These are phyloP conservation scores for Eurystomus glaucurus DNA, from an alignment of 2,797 vertebrate genomes.

Conservation along the genomic window DNA sequence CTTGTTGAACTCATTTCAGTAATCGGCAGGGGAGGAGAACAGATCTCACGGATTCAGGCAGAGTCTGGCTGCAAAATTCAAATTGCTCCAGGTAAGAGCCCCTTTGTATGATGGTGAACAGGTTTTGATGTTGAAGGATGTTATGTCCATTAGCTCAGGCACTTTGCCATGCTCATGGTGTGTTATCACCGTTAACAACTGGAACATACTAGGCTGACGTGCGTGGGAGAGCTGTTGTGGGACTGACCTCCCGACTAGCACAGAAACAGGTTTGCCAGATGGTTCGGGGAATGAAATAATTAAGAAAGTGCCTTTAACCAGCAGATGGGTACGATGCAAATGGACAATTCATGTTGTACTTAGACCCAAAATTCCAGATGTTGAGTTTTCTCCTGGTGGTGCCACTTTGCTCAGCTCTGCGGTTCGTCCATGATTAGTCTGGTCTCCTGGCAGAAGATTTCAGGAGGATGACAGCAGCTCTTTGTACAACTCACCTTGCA, in stretches of 20 bases:
- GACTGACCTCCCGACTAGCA: neutral
- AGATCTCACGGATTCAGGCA: conserved; percentile 98
- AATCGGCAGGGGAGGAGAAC: conserved; percentile 98
- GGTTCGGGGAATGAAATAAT: neutral
- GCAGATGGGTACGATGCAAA: neutral
- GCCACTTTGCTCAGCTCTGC: neutral
- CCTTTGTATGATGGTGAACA: neutral
- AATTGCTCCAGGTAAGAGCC: conserved; percentile 93
- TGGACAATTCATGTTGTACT: neutral
- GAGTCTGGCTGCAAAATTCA: conserved; percentile 99
- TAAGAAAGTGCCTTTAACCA: neutral
- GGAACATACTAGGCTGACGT: neutral
- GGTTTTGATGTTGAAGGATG: neutral
- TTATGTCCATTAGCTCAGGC: neutral
- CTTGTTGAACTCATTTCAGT: conserved; percentile 84
- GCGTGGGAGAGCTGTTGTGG: neutral
- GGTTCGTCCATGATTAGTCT: neutral
- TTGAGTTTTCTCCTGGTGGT: neutral
- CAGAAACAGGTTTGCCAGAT: neutral
- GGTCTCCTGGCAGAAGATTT: neutral
- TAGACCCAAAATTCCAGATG: neutral
- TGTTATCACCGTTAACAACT: neutral
- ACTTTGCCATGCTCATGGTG: accelerated
- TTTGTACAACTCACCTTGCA: neutral
- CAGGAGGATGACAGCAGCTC: neutral